Percentiles rank a stretch among this genome's conserved stretches.
These are phyloP conservation scores for Austrofundulus limnaeus DNA, from an alignment of 2,113 vertebrate genomes.

Conservation along the genomic window DNA sequence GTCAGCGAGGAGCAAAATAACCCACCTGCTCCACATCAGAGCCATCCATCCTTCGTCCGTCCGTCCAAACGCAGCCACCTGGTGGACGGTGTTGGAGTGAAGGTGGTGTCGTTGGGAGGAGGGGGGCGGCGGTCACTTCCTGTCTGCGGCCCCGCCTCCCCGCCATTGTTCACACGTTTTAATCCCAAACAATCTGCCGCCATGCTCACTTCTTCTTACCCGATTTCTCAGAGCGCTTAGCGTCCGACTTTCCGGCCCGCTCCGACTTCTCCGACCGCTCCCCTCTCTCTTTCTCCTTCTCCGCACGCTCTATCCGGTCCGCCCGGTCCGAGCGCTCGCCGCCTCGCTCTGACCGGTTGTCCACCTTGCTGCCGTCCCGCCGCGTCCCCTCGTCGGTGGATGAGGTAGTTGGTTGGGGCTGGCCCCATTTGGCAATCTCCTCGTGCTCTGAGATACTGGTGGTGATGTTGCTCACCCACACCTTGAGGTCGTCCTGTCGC, in stretches of 20 bases:
- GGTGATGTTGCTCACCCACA: slow-evolving; percentile 84
- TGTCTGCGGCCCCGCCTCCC: slow-evolving; percentile 50
- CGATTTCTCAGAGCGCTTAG: slow-evolving; percentile 81
- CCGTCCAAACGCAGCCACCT: slow-evolving; percentile 47
- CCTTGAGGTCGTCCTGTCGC: slow-evolving; percentile 88
- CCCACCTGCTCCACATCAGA: slow-evolving; percentile 40
- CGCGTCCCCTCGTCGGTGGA: slow-evolving; percentile 92
- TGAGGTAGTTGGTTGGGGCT: slow-evolving; percentile 90
- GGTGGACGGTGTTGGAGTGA: slow-evolving; percentile 48
- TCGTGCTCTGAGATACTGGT: slow-evolving; percentile 83
- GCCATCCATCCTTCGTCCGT: slow-evolving; percentile 35
- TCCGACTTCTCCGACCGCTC: slow-evolving; percentile 75
- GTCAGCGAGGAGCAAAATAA: slow-evolving; percentile 6
- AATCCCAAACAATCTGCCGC: slow-evolving; percentile 12
- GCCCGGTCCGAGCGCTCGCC: slow-evolving; percentile 73
- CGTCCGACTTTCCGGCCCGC: slow-evolving; percentile 72
- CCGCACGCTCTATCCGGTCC: slow-evolving; percentile 58
- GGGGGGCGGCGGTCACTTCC: slow-evolving; percentile 4
- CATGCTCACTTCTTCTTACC: slow-evolving; percentile 82
- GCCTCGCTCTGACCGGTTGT: slow-evolving; percentile 73
- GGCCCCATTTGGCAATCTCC: slow-evolving; percentile 87
- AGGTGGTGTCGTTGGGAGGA: slow-evolving; percentile 32
- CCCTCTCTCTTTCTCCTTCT: slow-evolving; percentile 55
- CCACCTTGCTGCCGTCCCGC: slow-evolving; percentile 83
- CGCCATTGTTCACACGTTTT: slow-evolving; percentile 38